phyloP scores from a whole-genome alignment of 2,888 invertebrate species.

The Mesorhabditis sp. region DNA sequence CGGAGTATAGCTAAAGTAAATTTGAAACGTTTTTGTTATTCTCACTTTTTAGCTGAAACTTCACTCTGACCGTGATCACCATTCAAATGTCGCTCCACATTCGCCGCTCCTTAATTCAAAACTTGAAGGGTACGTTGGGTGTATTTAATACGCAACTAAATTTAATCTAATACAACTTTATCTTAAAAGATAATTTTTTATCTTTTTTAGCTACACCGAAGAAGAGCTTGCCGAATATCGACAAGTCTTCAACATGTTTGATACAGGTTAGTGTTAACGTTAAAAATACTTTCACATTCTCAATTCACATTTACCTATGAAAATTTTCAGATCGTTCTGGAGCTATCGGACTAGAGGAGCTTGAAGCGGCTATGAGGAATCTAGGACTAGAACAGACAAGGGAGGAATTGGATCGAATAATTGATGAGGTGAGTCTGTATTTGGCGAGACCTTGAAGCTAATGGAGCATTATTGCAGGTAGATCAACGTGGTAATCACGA shows the following conservation, averaged over 20 bases:
- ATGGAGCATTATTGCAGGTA: slow-evolving; percentile 26
- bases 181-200: no score
- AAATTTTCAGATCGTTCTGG: slow-evolving; percentile 35
- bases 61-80: slow-evolving; percentile 40
- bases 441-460: not conserved
- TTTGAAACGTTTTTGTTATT: no score
- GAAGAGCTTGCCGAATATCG: slow-evolving; percentile 54
- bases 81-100: slow-evolving; percentile 20
- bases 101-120: slow-evolving; percentile 27
- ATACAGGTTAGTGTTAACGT: slow-evolving; percentile 36
- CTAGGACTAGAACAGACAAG: slow-evolving; percentile 49
- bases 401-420: slow-evolving; percentile 53
- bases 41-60: slow-evolving; percentile 35
- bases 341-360: slow-evolving; percentile 40
- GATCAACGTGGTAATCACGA: slow-evolving; percentile 57
- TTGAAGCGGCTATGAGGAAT: slow-evolving; percentile 53
- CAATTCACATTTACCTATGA: not conserved
- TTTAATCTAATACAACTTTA: no score
- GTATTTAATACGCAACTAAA: slow-evolving; percentile 19
- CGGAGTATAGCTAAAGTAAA: not conserved
- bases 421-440: slow-evolving; percentile 42
- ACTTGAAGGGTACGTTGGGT: slow-evolving; percentile 19
- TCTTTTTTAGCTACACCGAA: slow-evolving; percentile 39
- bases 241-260: slow-evolving; percentile 57
- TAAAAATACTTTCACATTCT: not conserved